These are phyloP conservation scores for Synergus japonicus DNA, from an alignment of 2,888 invertebrate species.

Conservation along the genomic window DNA sequence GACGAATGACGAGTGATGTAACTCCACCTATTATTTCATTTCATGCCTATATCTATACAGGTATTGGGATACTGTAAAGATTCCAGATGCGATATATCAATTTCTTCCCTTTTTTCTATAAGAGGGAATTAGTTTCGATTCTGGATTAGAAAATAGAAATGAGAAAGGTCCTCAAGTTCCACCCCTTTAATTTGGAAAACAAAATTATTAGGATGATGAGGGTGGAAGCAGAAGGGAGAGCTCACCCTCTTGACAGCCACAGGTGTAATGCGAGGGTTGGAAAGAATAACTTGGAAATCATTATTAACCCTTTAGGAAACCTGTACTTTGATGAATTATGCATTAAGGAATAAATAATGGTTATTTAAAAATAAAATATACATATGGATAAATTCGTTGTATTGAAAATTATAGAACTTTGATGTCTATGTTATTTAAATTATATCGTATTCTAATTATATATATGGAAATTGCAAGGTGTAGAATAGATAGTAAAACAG, in stretches of 20 bases:
- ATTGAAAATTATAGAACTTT: neutral
- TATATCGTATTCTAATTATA: too few relatives aligned
- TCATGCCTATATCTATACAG: neutral
- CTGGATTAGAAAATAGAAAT: constrained; percentile 2
- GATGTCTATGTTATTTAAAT: too few relatives aligned
- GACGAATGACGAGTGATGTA: constrained; percentile 6
- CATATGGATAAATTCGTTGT: neutral
- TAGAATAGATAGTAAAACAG: too few relatives aligned
- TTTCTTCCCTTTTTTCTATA: constrained; percentile 9
- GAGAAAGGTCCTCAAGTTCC: constrained; percentile 11
- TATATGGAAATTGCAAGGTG: too few relatives aligned
- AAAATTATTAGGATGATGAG: constrained; percentile 19
- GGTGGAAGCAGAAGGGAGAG: neutral
- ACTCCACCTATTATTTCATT: neutral
- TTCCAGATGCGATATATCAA: constrained; percentile 26
- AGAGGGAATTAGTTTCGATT: constrained; percentile 28
- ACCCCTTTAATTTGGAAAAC: constrained; percentile 24
- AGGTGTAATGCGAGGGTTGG: constrained; percentile 37
- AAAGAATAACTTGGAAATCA: neutral
- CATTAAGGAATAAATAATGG: neutral
- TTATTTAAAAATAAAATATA: neutral
- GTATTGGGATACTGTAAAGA: neutral
- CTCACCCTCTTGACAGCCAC: constrained; percentile 28
- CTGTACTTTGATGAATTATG: neutral
- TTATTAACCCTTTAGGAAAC: constrained; percentile 28